phyloP scores from a whole-genome alignment of 2,797 vertebrate species.

The Ptychobarbus kaznakovi region DNA sequence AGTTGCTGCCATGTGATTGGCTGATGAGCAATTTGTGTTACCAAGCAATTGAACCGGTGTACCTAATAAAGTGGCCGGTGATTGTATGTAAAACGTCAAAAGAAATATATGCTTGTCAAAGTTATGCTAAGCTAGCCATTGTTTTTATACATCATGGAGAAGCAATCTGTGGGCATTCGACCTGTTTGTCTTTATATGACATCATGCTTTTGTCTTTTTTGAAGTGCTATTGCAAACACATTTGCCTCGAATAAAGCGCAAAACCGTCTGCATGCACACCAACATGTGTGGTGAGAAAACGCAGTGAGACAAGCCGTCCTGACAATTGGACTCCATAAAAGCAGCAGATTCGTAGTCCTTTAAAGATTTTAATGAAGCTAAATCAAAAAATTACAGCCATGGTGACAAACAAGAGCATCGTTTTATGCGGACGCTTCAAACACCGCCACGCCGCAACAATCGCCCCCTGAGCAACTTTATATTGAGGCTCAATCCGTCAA shows the following conservation, averaged over 20 bases:
- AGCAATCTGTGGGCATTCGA: not conserved
- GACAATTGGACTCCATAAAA: constrained; percentile 72
- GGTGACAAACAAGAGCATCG: constrained; percentile 79
- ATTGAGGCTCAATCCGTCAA: constrained; percentile 79
- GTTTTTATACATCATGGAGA: constrained; percentile 12
- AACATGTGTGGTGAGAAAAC: constrained; percentile 51
- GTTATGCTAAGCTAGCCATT: not conserved
- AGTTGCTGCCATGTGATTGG: too few species aligned
- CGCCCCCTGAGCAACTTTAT: constrained; percentile 71
- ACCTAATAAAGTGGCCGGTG: too few species aligned
- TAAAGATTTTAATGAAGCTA: constrained; percentile 81
- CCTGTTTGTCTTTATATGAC: constrained; percentile 17
- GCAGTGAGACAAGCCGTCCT: constrained; percentile 72
- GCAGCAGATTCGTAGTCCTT: constrained; percentile 62
- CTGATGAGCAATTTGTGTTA: too few species aligned
- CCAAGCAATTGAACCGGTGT: too few species aligned
- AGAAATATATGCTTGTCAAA: too few species aligned
- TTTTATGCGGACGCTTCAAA: constrained; percentile 81
- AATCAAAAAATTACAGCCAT: constrained; percentile 72
- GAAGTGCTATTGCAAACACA: constrained; percentile 48
- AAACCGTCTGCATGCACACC: constrained; percentile 51
- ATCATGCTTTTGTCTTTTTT: constrained; percentile 19
- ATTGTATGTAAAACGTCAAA: too few species aligned
- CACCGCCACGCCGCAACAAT: constrained; percentile 69
- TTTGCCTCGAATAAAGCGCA: constrained; percentile 31